Conservation (phyloP, 2,888 invertebrate species). For the Hecatera dysodea region DNA sequence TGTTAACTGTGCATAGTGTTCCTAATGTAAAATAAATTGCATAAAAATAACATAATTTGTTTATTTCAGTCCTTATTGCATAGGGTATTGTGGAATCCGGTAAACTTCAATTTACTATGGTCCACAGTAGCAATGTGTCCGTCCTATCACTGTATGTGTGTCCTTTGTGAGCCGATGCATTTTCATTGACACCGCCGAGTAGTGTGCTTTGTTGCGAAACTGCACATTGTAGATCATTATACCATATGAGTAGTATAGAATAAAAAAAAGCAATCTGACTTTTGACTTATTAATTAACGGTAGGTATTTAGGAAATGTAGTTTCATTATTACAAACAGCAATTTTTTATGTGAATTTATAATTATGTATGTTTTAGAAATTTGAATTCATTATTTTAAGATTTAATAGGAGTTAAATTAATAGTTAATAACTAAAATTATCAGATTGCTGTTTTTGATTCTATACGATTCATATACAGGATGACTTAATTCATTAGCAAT, state of each 20-base stretch:
- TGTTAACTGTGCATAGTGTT: background rate
- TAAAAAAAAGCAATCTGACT: no score
- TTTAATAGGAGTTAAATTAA: no score
- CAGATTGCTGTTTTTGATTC: no score
- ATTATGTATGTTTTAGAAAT: no score
- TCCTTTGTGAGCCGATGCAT: background rate
- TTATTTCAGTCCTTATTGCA: slow-evolving; percentile 36
- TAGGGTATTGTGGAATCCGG: slow-evolving; percentile 22
- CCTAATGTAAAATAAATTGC: background rate
- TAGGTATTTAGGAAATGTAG: no score
- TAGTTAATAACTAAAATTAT: no score
- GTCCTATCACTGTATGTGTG: background rate
- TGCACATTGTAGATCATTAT: background rate
- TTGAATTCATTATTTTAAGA: no score
- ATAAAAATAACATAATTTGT: slow-evolving; percentile 19
- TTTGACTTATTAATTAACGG: no score
- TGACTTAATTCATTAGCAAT: background rate
- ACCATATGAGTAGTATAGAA: no score
- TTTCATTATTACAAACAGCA: no score
- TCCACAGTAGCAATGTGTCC: slow-evolving; percentile 9
- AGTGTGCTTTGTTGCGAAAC: background rate
- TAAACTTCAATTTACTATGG: slow-evolving; percentile 19
- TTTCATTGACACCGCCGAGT: background rate
- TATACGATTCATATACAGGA: no score
- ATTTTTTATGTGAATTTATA: no score